Conservation (phyloP, 1,140 invertebrate genomes). For the Ooceraea biroi region DNA sequence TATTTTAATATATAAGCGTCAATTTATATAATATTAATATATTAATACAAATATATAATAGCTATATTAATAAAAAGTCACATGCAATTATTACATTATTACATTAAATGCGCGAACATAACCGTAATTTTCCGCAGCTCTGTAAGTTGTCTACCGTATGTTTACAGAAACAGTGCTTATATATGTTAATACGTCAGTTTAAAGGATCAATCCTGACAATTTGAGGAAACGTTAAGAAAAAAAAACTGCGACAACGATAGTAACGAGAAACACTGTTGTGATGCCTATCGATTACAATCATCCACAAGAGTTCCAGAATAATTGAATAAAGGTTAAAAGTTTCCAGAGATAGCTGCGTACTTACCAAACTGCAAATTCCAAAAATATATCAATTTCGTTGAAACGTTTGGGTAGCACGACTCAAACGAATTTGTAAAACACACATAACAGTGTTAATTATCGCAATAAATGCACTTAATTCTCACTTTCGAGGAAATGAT, state of each 20-base stretch:
- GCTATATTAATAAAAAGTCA: too few relatives aligned
- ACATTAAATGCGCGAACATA: too few relatives aligned
- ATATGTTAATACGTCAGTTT: too few relatives aligned
- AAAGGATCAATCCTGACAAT: too few relatives aligned
- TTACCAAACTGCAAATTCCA: background rate
- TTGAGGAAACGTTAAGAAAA: background rate
- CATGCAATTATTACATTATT: too few relatives aligned
- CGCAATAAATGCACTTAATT: background rate
- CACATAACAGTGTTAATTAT: background rate
- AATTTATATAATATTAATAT: too few relatives aligned
- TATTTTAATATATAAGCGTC: too few relatives aligned
- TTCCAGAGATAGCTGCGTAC: background rate
- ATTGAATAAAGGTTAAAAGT: slow-evolving; percentile 14
- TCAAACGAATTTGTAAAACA: background rate
- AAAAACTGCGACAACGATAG: background rate
- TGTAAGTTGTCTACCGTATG: too few relatives aligned
- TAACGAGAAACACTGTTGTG: background rate
- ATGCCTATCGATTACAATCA: background rate
- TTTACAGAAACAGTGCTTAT: too few relatives aligned
- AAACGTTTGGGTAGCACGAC: background rate
- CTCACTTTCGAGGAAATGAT: background rate
- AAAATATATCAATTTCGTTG: background rate
- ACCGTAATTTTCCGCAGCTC: too few relatives aligned
- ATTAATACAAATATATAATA: too few relatives aligned
- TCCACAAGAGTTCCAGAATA: background rate